A percentile compares a stretch with the other conserved stretches of the same genome.
Conservation (phyloP, 2,113 vertebrate species). For the Zapus hudsonius region DNA sequence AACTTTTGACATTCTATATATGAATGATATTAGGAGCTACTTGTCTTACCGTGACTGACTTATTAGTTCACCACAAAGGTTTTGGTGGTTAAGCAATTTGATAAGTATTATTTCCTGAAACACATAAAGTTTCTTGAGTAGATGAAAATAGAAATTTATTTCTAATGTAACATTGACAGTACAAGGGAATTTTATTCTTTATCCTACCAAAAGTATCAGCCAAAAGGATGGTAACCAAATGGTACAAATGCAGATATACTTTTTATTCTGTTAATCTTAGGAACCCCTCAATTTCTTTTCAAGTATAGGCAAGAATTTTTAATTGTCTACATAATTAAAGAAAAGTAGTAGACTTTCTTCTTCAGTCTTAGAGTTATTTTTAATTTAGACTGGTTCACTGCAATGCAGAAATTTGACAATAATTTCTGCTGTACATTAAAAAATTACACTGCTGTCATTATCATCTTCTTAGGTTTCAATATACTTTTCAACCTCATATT, state of each 20-base stretch:
- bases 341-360: background rate
- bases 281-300: background rate
- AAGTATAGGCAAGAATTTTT: conserved; percentile 1
- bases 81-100: background rate
- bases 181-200: background rate
- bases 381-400: background rate
- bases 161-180: background rate
- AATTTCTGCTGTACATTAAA: background rate
- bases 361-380: conserved; percentile 15
- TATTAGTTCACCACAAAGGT: background rate
- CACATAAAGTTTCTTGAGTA: background rate
- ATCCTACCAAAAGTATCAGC: background rate
- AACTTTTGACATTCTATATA: background rate
- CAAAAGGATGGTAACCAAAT: background rate
- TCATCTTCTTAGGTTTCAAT: background rate
- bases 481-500: background rate
- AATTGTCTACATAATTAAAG: conserved; percentile 47
- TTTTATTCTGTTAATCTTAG: conserved; percentile 18
- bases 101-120: background rate
- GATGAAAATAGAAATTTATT: background rate
- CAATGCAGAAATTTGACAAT: background rate
- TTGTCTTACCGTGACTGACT: background rate
- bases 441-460: background rate
- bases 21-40: background rate
- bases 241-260: background rate